Conservation (phyloP, 2,888 invertebrate species). For the Lordiphosa andalusiaca region DNA sequence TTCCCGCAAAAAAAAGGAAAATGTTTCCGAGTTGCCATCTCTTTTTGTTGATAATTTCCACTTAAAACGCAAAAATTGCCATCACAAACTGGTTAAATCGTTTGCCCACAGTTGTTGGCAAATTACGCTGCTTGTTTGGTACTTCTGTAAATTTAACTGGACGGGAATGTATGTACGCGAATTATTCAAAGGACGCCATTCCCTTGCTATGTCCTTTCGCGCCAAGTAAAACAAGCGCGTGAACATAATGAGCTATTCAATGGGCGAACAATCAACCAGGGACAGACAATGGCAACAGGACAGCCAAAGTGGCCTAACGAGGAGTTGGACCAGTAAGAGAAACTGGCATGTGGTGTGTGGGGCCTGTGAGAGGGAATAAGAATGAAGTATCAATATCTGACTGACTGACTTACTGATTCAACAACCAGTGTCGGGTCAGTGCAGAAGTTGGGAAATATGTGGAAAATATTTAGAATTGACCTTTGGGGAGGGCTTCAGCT, state of each 20-base stretch:
- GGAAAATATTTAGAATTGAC: no score
- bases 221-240: constrained; percentile 69
- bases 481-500: no score
- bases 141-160: constrained; percentile 22
- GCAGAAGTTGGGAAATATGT: no score
- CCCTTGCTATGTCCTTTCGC: constrained; percentile 23
- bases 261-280: constrained; percentile 61
- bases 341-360: no score
- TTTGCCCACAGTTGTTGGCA: neutral
- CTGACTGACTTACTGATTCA: no score
- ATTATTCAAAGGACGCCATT: constrained; percentile 56
- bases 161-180: constrained; percentile 56
- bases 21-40: no score
- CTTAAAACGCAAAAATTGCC: no score
- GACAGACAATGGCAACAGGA: constrained; percentile 1
- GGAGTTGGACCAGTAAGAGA: neutral
- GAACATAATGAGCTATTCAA: constrained; percentile 72
- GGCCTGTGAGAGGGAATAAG: no score
- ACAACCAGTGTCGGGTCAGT: no score
- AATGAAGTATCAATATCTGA: no score
- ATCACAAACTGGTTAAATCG: neutral
- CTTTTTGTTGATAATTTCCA: no score
- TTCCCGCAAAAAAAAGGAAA: no score
- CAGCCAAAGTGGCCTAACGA: constrained; percentile 9
- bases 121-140: constrained; percentile 30